Conservation (phyloP, 2,113 vertebrate species). For the Orcinus orca region DNA sequence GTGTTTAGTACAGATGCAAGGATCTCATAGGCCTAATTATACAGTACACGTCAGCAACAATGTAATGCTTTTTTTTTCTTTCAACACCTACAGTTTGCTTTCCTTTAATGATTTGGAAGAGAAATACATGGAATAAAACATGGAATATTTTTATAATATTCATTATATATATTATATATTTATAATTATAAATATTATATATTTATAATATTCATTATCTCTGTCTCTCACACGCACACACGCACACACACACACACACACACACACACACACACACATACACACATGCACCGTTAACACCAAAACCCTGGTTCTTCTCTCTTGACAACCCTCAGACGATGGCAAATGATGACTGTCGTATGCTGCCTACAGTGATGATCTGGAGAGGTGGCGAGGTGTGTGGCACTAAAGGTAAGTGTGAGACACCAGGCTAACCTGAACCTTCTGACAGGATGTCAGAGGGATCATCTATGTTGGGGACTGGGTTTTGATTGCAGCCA, state of each 20-base stretch:
- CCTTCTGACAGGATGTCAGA: background rate
- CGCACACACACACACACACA: background rate
- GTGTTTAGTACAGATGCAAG: background rate
- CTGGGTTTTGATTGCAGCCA: background rate
- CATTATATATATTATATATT: too few relatives aligned
- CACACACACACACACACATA: background rate
- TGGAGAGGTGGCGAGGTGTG: background rate
- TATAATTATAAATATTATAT: too few relatives aligned
- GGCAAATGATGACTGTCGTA: background rate
- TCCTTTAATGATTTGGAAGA: background rate
- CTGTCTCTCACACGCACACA: background rate
- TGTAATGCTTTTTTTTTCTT: background rate
- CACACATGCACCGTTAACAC: background rate
- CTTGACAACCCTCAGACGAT: background rate
- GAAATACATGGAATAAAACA: background rate
- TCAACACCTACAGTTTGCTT: background rate
- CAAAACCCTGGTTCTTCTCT: background rate
- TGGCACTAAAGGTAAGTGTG: background rate
- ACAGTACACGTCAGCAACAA: background rate
- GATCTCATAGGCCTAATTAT: background rate
- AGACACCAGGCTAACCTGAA: background rate
- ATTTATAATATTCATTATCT: background rate
- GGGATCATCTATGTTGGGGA: background rate
- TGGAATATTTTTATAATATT: too few relatives aligned
- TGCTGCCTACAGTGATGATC: background rate